Base-by-base conservation (phyloP, 2,797 vertebrate species). In the Cephalopachus bancanus region DNA sequence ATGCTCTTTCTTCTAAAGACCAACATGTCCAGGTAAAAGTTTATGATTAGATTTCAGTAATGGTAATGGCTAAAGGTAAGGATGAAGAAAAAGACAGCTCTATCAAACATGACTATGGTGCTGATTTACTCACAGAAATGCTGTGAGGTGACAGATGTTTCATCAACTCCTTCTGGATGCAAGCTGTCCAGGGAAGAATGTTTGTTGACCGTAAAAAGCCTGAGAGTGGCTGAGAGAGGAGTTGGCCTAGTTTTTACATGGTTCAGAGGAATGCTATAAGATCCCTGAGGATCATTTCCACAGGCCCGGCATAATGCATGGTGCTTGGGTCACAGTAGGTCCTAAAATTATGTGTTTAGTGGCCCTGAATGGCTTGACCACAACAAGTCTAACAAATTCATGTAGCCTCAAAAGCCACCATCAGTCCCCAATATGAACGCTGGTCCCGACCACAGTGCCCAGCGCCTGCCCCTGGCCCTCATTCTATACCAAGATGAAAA, bases 391-490 rank as follows among this genome's bases (percentile, higher is more conserved):
- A 60, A 28, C 44, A 72, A 44, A 28, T 55, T 89, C 24, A 62
- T 20, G 4, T 1, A 75, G 60, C 5, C 26, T 91, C 74, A n/a
- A 26, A 92, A 62, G 65, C 53, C 72, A 51, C 67, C 37, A 26
- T 62, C 22, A 83, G 49, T 12, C 37, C 26, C 5, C n/a, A 22
- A 17, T 2, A 74, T 16, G 16, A 94, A 49, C 44, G 57, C 4
- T 1, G 17, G 51, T 33, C 0, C 49, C 10, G 0, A 53, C 26
- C 2, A 10, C 15, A 24, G n/a, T 1, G 1, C 8, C 28, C 69
- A 55, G 28, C 17, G 12, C 17, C 83, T 49, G 72, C 33, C n/a
- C 22, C 30, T 81, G 60, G 55, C 2, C 30, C 44, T 74, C 24
- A 37, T 10, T 59, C 84, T 64, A 16, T 33, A 44, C 33, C 69